These are phyloP conservation scores for Sisyra terminalis DNA, from an alignment of 2,888 invertebrate species.

Conservation along the genomic window DNA sequence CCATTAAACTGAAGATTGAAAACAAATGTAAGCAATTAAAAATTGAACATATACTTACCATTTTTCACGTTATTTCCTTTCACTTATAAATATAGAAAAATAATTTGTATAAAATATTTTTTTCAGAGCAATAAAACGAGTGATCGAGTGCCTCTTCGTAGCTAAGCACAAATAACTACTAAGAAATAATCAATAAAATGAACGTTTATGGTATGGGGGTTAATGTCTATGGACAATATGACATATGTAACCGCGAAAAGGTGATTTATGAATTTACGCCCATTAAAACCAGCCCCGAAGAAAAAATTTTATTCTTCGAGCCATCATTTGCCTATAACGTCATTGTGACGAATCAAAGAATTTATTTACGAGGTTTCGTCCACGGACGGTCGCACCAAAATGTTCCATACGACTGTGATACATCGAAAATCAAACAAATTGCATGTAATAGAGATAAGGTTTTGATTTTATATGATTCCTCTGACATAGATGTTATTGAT, in stretches of 20 bases:
- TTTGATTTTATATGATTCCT: constrained; percentile 16
- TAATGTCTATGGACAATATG: constrained; percentile 24
- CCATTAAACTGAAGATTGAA: too few species aligned
- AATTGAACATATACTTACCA: too few species aligned
- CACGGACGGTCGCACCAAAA: not conserved
- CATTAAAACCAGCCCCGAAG: not conserved
- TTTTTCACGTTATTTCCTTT: too few species aligned
- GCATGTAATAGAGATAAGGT: constrained; percentile 17
- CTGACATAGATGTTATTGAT: constrained; percentile 17
- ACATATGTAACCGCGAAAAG: constrained; percentile 5
- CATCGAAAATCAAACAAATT: constrained; percentile 11
- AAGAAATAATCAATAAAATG: constrained; percentile 22
- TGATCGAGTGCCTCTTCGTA: too few species aligned
- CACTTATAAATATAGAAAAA: too few species aligned
- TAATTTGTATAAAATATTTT: too few species aligned
- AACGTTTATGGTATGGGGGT: constrained; percentile 24
- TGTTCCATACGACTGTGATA: constrained; percentile 2
- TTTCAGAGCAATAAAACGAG: too few species aligned
- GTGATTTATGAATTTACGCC: constrained; percentile 1
- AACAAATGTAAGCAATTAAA: too few species aligned
- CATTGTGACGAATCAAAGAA: not conserved
- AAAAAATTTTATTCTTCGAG: not conserved
- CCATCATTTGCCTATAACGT: constrained; percentile 2
- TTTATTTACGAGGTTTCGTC: constrained; percentile 4
- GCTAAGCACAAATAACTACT: not conserved